These are phyloP conservation scores for Ganaspis sp. DNA, from an alignment of 1,140 invertebrate genomes.

Conservation along the genomic window DNA sequence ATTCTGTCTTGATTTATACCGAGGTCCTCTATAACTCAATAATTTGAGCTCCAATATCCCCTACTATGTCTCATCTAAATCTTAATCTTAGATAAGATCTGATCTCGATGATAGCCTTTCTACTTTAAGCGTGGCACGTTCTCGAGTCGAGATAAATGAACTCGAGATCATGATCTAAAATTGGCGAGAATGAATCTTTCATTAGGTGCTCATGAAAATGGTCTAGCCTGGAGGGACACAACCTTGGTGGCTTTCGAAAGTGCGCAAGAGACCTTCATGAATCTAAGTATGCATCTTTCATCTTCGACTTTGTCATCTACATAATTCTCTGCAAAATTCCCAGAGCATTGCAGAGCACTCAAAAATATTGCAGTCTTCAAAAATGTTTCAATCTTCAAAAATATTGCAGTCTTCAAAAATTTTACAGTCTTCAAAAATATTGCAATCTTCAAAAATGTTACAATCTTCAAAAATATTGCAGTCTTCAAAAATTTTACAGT, in stretches of 20 bases:
- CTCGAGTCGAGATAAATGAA: constrained; percentile 21
- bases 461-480: too few relatives aligned
- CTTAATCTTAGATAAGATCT: background rate
- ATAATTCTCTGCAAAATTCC: too few relatives aligned
- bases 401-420: too few relatives aligned
- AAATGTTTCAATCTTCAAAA: too few relatives aligned
- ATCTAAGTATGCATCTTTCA: background rate
- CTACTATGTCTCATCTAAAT: background rate
- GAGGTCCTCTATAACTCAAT: background rate
- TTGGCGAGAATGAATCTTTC: constrained; percentile 20
- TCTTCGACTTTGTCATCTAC: too few relatives aligned
- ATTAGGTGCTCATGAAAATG: constrained; percentile 9
- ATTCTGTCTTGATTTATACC: background rate
- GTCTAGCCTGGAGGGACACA: background rate
- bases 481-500: too few relatives aligned
- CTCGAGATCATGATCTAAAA: constrained; percentile 3
- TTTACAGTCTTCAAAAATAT: too few relatives aligned
- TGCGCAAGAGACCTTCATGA: background rate
- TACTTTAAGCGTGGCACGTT: background rate
- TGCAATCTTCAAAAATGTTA: too few relatives aligned
- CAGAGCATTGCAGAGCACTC: too few relatives aligned
- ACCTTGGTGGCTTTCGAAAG: background rate
- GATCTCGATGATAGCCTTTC: background rate
- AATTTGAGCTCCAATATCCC: background rate
- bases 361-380: too few relatives aligned